These are phyloP conservation scores for Drosophila recens DNA, from an alignment of 2,888 invertebrate species.

Conservation along the genomic window DNA sequence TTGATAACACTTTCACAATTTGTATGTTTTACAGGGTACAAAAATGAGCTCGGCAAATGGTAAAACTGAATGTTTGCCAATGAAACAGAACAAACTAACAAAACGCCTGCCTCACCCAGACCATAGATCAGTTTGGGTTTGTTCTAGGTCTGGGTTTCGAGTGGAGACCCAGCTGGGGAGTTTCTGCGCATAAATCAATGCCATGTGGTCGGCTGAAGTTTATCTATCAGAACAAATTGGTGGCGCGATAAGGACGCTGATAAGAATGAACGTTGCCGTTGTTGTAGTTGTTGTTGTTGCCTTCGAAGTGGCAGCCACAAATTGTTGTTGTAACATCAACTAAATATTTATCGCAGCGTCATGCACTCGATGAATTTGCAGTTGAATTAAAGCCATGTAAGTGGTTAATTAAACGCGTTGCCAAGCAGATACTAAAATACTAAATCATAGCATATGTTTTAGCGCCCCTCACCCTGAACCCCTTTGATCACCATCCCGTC, in stretches of 20 bases:
- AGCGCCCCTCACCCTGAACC: conserved; percentile 30
- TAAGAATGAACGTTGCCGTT: conserved; percentile 36
- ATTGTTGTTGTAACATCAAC: conserved; percentile 42
- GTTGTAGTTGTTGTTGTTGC: conserved; percentile 11
- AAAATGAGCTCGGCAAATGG: conserved; percentile 13
- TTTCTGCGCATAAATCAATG: conserved; percentile 70
- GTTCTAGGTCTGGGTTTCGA: background rate
- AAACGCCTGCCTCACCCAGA: conserved; percentile 7
- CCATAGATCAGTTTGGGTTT: conserved; percentile 6
- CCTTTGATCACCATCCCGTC: background rate
- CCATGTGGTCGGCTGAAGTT: conserved; percentile 54
- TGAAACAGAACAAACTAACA: conserved; percentile 21
- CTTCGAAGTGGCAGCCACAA: conserved; percentile 39
- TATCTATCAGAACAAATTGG: conserved; percentile 59
- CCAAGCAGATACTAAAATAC: conserved; percentile 44
- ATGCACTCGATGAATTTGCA: conserved; percentile 55
- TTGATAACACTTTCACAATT: background rate
- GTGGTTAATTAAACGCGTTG: conserved; percentile 76
- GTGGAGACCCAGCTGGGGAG: conserved; percentile 16
- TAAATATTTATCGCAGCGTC: conserved; percentile 52
- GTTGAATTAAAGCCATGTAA: conserved; percentile 80
- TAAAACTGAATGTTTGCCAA: conserved; percentile 11
- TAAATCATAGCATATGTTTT: conserved; percentile 76
- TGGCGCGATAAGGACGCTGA: conserved; percentile 59
- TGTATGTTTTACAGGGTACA: background rate